Evolutionary conservation across 1,140 invertebrate genomes (phyloP).

Genomic region (Lepidotrigona ventralis): DNA sequence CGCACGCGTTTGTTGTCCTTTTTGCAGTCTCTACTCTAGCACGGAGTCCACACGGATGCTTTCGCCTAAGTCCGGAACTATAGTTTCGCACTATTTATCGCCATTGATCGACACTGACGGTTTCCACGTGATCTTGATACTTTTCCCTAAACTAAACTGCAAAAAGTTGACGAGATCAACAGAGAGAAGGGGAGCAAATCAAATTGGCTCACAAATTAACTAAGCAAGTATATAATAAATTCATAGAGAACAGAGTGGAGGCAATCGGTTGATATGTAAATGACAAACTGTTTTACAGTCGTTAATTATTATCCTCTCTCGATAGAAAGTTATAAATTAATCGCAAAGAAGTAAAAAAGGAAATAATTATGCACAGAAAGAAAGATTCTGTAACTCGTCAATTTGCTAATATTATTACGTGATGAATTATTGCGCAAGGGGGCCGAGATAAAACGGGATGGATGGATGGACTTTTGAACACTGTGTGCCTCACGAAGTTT

Average conservation of each 20-base stretch:
- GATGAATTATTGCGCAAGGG: background rate
- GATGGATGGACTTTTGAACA: background rate
- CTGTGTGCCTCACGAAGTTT: constrained; percentile 5
- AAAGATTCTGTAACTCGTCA: background rate
- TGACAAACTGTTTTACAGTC: no score
- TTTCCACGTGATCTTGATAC: background rate
- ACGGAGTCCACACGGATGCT: background rate
- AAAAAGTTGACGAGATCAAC: background rate
- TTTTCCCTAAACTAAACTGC: background rate
- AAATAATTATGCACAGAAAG: background rate
- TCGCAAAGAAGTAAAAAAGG: no score
- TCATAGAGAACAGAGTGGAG: no score
- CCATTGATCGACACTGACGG: background rate
- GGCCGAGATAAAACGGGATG: background rate
- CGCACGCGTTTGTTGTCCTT: constrained; percentile 4
- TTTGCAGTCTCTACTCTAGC: constrained; percentile 1
- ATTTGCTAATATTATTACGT: background rate
- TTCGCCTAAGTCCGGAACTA: background rate
- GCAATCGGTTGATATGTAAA: no score
- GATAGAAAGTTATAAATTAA: no score
- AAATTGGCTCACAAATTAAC: no score
- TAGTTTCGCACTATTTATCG: background rate
- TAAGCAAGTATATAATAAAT: no score
- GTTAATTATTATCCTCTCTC: no score
- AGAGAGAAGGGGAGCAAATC: background rate